phyloP scores from a whole-genome alignment of 1,140 invertebrate species.

The Scaptomyza montana region DNA sequence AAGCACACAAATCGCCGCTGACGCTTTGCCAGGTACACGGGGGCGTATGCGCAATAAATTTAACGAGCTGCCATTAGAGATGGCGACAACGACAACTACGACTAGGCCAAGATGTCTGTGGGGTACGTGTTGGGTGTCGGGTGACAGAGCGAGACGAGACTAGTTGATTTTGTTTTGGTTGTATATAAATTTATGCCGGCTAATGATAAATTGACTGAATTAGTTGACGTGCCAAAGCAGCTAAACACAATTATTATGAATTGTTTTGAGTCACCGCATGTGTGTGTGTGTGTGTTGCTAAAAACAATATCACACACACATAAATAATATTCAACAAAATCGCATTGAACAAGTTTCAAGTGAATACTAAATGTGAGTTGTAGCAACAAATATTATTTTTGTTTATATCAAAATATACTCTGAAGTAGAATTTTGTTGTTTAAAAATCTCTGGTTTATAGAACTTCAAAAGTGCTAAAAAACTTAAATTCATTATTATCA shows the following conservation, averaged over 20 bases:
- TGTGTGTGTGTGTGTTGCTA: slow-evolving; percentile 36
- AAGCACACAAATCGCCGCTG: slow-evolving; percentile 36
- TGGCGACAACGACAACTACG: slow-evolving; percentile 2
- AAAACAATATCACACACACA: slow-evolving; percentile 11
- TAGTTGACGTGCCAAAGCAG: slow-evolving; percentile 72
- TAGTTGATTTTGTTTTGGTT: slow-evolving; percentile 5
- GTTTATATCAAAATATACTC: no score
- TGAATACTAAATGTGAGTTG: no score
- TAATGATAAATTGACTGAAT: slow-evolving; percentile 81
- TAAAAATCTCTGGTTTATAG: no score
- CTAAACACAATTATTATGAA: slow-evolving; percentile 66
- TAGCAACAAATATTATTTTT: no score
- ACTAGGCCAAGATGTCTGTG: slow-evolving; percentile 58
- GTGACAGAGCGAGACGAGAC: background rate
- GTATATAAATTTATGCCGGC: slow-evolving; percentile 48
- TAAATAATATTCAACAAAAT: slow-evolving; percentile 2
- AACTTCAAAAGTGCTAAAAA: no score
- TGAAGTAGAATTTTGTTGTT: no score
- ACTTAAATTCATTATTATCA: no score
- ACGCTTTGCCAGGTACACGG: slow-evolving; percentile 52
- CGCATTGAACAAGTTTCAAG: slow-evolving; percentile 42
- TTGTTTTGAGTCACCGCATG: slow-evolving; percentile 43
- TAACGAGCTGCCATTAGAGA: slow-evolving; percentile 77
- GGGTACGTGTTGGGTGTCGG: background rate
- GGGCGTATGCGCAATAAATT: slow-evolving; percentile 80